Evolutionary conservation across 2,797 vertebrate genomes (phyloP).

Genomic region (Cottoperca gobio): DNA sequence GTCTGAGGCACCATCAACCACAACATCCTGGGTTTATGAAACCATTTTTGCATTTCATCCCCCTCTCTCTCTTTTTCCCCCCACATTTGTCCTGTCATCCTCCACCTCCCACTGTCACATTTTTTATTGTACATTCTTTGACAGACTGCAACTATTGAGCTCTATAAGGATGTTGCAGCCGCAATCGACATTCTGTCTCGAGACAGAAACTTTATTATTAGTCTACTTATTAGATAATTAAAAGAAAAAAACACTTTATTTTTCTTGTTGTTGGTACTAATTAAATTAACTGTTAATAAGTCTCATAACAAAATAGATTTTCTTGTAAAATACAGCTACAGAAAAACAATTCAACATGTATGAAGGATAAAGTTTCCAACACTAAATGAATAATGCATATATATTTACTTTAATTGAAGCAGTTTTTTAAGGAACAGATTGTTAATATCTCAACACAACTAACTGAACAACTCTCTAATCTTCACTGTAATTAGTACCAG

Average conservation of each 20-base stretch:
- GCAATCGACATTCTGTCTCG: neutral
- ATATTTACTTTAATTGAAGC: neutral
- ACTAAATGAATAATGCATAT: neutral
- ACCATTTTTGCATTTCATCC: conserved; percentile 47
- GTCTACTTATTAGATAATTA: neutral
- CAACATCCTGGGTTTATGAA: conserved; percentile 26
- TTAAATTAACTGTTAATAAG: neutral
- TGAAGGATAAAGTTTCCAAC: neutral
- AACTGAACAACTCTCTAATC: neutral
- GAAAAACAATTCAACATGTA: neutral
- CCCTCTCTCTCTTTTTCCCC: neutral
- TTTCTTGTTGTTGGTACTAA: neutral
- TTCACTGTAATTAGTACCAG: neutral
- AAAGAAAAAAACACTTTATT: neutral
- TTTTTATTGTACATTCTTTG: neutral
- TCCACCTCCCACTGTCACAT: conserved; percentile 24
- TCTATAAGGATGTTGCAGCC: neutral
- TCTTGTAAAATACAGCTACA: neutral
- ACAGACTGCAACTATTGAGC: neutral
- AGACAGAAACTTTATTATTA: neutral
- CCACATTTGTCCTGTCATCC: conserved; percentile 37
- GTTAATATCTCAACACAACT: neutral
- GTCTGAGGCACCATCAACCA: conserved; percentile 36
- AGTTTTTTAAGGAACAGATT: neutral
- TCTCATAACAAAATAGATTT: neutral